Evolutionary conservation across 1,140 invertebrate species (phyloP).

Genomic region (Sitophilus oryzae): DNA sequence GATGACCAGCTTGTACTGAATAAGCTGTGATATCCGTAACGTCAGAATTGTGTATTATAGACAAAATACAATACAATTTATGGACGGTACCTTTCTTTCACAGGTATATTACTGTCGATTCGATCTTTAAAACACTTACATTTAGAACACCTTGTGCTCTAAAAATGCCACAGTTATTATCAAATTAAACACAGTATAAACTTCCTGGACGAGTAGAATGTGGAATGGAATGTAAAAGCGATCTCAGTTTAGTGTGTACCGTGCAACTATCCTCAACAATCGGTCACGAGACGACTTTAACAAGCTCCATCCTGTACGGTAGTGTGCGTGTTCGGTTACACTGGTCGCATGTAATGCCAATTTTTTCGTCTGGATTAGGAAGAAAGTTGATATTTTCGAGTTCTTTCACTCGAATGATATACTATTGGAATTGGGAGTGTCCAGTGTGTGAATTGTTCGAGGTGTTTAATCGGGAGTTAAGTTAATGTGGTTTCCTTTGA

Average conservation of each 20-base stretch:
- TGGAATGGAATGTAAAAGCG: constrained; percentile 19
- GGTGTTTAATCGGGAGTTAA: neutral
- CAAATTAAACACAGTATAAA: constrained; percentile 3
- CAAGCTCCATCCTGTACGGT: constrained; percentile 20
- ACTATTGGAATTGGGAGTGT: neutral
- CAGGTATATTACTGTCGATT: too few relatives aligned
- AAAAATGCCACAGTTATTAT: neutral
- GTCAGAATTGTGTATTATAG: too few relatives aligned
- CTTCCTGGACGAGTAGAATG: constrained; percentile 16
- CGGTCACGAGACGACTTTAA: constrained; percentile 22
- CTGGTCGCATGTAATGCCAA: too few relatives aligned
- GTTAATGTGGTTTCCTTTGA: constrained; percentile 21
- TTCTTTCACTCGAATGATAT: too few relatives aligned
- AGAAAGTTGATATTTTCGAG: too few relatives aligned
- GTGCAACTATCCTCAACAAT: constrained; percentile 12
- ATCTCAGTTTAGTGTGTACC: constrained; percentile 15
- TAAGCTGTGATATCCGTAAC: too few relatives aligned
- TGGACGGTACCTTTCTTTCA: too few relatives aligned
- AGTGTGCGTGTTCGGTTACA: neutral
- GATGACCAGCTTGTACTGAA: too few relatives aligned
- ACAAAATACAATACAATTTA: too few relatives aligned
- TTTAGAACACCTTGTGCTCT: neutral
- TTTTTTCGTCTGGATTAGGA: too few relatives aligned
- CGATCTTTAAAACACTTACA: neutral
- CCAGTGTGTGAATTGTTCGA: neutral